phyloP scores from a whole-genome alignment of 1,140 invertebrate genomes.

The Zaprionus lachaisei region DNA sequence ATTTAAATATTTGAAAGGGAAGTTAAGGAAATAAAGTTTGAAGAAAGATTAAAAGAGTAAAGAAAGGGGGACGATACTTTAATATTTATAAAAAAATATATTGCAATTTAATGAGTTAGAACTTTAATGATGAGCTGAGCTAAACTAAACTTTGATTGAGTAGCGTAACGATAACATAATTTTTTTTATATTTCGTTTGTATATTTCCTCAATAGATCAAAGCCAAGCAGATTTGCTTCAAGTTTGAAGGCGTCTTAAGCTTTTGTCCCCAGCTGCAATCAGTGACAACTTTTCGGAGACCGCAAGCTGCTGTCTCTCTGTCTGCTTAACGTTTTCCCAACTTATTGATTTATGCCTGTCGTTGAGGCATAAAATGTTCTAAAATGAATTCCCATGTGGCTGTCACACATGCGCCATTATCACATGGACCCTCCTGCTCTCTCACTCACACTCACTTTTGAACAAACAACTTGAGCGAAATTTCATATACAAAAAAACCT shows the following conservation, averaged over 20 bases:
- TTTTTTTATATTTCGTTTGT: too few species aligned
- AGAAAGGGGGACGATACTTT: too few species aligned
- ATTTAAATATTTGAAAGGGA: background rate
- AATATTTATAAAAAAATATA: background rate
- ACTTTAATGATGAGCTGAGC: background rate
- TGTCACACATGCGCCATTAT: constrained; percentile 76
- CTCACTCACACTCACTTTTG: constrained; percentile 29
- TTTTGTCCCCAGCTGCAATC: constrained; percentile 32
- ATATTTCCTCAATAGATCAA: constrained; percentile 1
- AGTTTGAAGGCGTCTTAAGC: background rate
- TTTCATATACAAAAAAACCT: constrained; percentile 54
- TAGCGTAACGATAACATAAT: too few species aligned
- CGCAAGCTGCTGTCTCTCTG: background rate
- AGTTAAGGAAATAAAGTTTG: too few species aligned
- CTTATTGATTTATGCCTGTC: constrained; percentile 74
- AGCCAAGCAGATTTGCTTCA: background rate
- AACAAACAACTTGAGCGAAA: constrained; percentile 57
- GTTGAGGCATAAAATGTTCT: constrained; percentile 46
- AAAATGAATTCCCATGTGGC: constrained; percentile 67
- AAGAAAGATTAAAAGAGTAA: too few species aligned
- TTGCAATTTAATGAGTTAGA: background rate
- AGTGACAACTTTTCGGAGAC: constrained; percentile 30
- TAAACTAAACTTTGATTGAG: too few species aligned
- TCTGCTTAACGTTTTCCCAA: constrained; percentile 30
- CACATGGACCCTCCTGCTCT: constrained; percentile 25